These are phyloP conservation scores for Gracilinanus agilis DNA, from an alignment of 2,113 vertebrate genomes.

Conservation along the genomic window DNA sequence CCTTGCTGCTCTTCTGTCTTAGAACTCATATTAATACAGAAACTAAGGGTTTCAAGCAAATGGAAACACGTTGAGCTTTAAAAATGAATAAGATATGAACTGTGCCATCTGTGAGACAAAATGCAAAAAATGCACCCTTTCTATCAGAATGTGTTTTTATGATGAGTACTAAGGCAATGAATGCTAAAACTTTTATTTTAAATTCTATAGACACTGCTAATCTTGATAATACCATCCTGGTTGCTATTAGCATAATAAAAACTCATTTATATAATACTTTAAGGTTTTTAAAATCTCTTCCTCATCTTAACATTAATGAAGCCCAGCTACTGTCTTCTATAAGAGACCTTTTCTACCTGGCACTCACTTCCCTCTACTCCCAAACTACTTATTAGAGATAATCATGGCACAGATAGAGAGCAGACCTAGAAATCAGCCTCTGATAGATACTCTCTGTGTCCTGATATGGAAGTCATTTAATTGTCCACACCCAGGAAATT, in stretches of 20 bases:
- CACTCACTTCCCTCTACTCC: background rate
- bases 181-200: background rate
- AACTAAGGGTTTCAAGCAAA: background rate
- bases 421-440: background rate
- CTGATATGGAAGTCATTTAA: background rate
- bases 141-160: background rate
- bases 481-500: background rate
- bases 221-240: background rate
- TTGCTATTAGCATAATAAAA: background rate
- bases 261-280: background rate
- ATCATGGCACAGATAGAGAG: background rate
- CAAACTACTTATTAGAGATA: background rate
- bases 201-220: background rate
- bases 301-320: background rate
- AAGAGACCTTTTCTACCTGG: background rate
- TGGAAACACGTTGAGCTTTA: constrained; percentile 2
- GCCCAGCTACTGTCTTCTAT: background rate
- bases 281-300: background rate
- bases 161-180: background rate
- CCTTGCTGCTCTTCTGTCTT: too few species aligned
- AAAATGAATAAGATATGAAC: background rate
- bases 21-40: too few species aligned
- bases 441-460: background rate
- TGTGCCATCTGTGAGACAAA: background rate
- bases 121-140: constrained; percentile 21